Evolutionary conservation across 2,113 vertebrate genomes (phyloP).

Genomic region (Bujurquina vittata): DNA sequence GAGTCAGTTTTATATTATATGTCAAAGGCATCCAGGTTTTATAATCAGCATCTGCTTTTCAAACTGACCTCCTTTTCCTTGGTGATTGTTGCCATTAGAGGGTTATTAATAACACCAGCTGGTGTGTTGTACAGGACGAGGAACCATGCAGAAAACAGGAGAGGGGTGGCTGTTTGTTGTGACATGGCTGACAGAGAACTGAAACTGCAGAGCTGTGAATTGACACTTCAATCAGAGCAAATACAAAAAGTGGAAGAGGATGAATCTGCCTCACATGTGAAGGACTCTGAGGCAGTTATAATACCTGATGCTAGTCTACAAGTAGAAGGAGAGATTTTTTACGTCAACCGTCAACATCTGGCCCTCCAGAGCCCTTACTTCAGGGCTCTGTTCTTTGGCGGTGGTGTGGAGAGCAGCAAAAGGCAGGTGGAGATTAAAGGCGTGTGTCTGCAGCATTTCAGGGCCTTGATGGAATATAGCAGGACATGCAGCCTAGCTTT

Average conservation of each 20-base stretch:
- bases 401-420: slow-evolving; percentile 79
- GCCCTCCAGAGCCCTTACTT: slow-evolving; percentile 86
- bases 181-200: slow-evolving; percentile 66
- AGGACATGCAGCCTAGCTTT: slow-evolving; percentile 73
- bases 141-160: background rate
- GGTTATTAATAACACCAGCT: slow-evolving; percentile 68
- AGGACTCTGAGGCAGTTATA: slow-evolving; percentile 22
- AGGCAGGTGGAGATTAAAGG: slow-evolving; percentile 81
- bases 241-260: slow-evolving; percentile 19
- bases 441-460: slow-evolving; percentile 77
- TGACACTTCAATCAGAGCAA: slow-evolving; percentile 17
- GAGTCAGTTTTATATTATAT: background rate
- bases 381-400: slow-evolving; percentile 87
- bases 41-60: slow-evolving; percentile 55
- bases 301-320: slow-evolving; percentile 71
- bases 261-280: background rate
- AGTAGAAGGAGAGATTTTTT: slow-evolving; percentile 81
- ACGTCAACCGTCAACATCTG: slow-evolving; percentile 81
- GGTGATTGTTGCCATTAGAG: slow-evolving; percentile 14
- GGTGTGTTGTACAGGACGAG: slow-evolving; percentile 41
- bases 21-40: rapidly evolving
- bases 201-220: background rate
- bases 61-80: slow-evolving; percentile 42
- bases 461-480: slow-evolving; percentile 80
- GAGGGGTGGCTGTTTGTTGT: slow-evolving; percentile 25